Evolutionary conservation across 2,888 invertebrate genomes (phyloP).

Genomic region (Andrena trimmerana): DNA sequence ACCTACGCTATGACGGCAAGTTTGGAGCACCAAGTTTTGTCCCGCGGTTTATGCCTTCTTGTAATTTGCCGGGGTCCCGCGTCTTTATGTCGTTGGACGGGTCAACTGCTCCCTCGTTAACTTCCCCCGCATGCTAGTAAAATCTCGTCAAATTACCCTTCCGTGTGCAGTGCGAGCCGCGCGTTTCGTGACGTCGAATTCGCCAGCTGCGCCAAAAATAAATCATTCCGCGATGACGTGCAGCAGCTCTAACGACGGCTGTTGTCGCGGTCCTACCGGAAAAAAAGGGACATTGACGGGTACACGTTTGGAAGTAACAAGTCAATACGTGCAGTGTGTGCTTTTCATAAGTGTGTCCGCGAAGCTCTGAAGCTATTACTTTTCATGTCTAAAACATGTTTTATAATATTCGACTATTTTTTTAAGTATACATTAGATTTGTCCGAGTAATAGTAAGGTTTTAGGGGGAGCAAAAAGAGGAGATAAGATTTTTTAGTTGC

Average conservation of each 20-base stretch:
- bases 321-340: not conserved
- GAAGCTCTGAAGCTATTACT: not conserved
- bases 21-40: constrained; percentile 62
- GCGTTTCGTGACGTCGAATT: constrained; percentile 27
- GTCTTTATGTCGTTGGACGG: constrained; percentile 65
- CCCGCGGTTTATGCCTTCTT: constrained; percentile 61
- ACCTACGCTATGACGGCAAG: constrained; percentile 54
- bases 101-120: constrained; percentile 71
- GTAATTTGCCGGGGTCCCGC: constrained; percentile 63
- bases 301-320: constrained; percentile 1
- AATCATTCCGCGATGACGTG: constrained; percentile 33
- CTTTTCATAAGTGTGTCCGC: not conserved
- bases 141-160: constrained; percentile 59
- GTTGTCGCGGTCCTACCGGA: constrained; percentile 1
- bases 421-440: no score
- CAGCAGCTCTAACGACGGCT: constrained; percentile 1
- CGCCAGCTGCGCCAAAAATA: constrained; percentile 53
- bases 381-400: no score
- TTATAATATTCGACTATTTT: no score
- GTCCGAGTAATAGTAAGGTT: no score
- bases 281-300: constrained; percentile 15
- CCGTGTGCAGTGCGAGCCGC: constrained; percentile 8
- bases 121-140: constrained; percentile 55
- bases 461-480: no score
- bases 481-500: no score